These are phyloP conservation scores for Galerucella nymphaeae DNA, from an alignment of 2,888 invertebrate genomes.

Conservation along the genomic window DNA sequence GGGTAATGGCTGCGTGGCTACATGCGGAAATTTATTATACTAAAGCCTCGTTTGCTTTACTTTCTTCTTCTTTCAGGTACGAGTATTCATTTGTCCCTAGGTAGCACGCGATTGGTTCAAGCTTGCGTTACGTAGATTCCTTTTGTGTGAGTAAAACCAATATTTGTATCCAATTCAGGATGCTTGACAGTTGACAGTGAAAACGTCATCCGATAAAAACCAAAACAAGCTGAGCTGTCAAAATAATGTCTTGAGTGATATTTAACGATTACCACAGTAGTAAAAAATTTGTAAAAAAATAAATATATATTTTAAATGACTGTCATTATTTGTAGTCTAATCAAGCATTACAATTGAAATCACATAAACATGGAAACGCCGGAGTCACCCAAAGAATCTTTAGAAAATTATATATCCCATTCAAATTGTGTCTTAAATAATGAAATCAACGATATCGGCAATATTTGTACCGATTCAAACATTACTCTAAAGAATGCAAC, in stretches of 20 bases:
- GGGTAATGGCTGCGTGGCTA: slow-evolving; percentile 28
- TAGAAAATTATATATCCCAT: slow-evolving; percentile 12
- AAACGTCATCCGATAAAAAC: not conserved
- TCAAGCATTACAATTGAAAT: not conserved
- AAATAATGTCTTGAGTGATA: not conserved
- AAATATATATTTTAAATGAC: not conserved
- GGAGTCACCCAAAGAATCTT: not conserved
- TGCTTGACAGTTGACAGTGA: not conserved
- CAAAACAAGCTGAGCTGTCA: slow-evolving; percentile 3
- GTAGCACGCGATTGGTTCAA: not conserved
- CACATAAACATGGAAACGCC: not conserved
- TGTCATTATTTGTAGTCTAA: not conserved
- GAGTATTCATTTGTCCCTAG: not conserved
- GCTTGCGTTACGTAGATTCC: not conserved
- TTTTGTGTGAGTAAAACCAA: not conserved
- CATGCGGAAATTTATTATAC: not conserved
- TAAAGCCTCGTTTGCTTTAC: not conserved
- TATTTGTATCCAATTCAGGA: not conserved
- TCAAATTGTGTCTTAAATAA: slow-evolving; percentile 18
- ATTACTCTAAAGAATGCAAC: slow-evolving; percentile 57
- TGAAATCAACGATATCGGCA: slow-evolving; percentile 18
- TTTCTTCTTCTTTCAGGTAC: not conserved
- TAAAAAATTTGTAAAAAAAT: not conserved
- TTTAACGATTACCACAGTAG: not conserved
- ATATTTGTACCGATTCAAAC: slow-evolving; percentile 14